Evolutionary conservation across 2,113 vertebrate genomes (phyloP), one percentile per base, ranked within the genome.

Genomic region (Hiodon tergisus): DNA sequence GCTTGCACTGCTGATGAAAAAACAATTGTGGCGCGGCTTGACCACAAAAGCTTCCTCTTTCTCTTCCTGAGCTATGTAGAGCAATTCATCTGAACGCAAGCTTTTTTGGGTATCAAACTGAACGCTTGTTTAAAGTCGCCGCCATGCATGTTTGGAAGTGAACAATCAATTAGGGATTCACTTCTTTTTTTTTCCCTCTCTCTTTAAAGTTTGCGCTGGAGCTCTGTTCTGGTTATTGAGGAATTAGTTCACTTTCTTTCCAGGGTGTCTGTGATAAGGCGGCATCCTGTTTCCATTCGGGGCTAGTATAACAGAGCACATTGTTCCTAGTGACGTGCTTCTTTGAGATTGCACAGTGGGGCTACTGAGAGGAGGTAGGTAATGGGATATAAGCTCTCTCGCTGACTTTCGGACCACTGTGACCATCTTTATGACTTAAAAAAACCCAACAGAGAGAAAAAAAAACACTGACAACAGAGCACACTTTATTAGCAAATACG

Each of bases 221-320:
- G 57, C 75, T 55, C 50, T 60, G 4, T 58, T 71, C 58, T 62
- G 68, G 58, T 63, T 14, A 58, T 71, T 70, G 68, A 76, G 75
- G 68, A 52, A 76, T 63, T 71, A 53, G 67, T n/a, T 31, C 61
- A 58, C 58, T 61, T 50, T 57, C 60, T 76, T 76, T 76, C 68
- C 68, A 76, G 75, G 58, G 63, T 67, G 50, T 75, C 63, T 67
- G 79, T 86, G 88, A 85, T 89, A 88, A 89, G 83, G 69, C 78
- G 84, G 88, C 87, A 90, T 90, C 89, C 88, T 90, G 89, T 92
- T 92, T 89, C 89, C 89, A 88, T 77, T 77, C 80, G 81, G 83
- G 68, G 83, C 74, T 80, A 81, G 80, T 81, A 79, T 84, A 82
- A 83, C 80, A 66, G 78, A 77, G 71, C 17, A 62, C 83, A 79